Base-by-base conservation (phyloP, 1,140 invertebrate species). In the Euura saliciscinereae region DNA sequence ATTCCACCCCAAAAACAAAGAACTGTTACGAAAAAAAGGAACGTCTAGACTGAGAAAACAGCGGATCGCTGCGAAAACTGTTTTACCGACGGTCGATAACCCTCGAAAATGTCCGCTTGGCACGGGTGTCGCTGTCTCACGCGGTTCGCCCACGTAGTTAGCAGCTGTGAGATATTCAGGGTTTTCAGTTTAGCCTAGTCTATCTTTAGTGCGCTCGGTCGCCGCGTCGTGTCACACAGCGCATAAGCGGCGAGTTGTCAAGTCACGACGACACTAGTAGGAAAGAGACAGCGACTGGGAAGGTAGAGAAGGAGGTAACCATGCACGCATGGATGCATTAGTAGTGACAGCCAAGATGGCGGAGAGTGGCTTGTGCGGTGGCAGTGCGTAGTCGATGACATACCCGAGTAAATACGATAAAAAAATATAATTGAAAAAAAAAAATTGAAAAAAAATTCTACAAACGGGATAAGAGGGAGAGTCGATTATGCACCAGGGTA, bases 401-500 rank as follows among this genome's bases (percentile, higher is more conserved):
- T 28, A 28, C 28, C 28, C 28, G 28, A 28, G 28, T 28, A 28
- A 28, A 28, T 28, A 28, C 28, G 28, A 28, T 28, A 28, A 28
- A 28, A 28, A 28, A 28, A 28, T 28, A 28, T 28, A 28, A 28
- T 1, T 28, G 28, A 28, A 28, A 28, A 28, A 28, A 28, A 28
- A 28, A 28, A 28, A 28, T 28, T 28, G 28, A 28, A 28, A 28
- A 28, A 28, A 28, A 28, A 28, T 28, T 28, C 28, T 28, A 28
- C 28, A 28, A 28, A 28, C 28, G 28, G 28, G 28, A 28, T n/a
- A 43, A 66, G 69, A 65, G 45, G 44, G 85, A 83, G 81, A 84
- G 88, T 84, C 86, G 87, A 82, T 88, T 84, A 89, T 89, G 90
- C 91, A 87, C 87, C 90, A 87, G 85, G 85, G 83, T 85, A 82